Evolutionary conservation across 1,140 invertebrate genomes (phyloP).

Genomic region (Ylistrum balloti): DNA sequence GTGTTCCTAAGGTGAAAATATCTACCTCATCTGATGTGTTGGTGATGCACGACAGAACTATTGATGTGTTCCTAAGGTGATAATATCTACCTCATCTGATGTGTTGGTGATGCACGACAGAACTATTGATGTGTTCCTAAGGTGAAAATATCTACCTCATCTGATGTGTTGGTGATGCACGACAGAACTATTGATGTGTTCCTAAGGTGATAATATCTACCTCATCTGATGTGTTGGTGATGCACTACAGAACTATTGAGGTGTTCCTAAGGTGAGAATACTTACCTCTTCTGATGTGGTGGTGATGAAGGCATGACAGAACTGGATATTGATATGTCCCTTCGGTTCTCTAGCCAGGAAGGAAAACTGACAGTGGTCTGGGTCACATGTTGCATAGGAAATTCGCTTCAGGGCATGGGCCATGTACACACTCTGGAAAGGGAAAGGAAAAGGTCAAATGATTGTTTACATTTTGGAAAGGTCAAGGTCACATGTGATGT

Average conservation of each 20-base stretch:
- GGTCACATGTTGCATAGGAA: slow-evolving; percentile 93
- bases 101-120: no score
- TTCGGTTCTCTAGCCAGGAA: slow-evolving; percentile 92
- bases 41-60: no score
- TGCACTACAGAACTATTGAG: no score
- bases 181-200: no score
- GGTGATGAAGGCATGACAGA: slow-evolving; percentile 92
- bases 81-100: no score
- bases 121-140: no score
- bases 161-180: no score
- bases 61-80: no score
- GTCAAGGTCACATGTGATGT: not conserved
- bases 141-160: no score
- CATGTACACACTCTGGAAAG: slow-evolving; percentile 90
- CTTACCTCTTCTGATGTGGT: slow-evolving; percentile 90
- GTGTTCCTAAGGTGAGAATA: slow-evolving; percentile 7
- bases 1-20: no score
- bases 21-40: no score
- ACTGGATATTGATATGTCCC: slow-evolving; percentile 89
- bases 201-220: no score
- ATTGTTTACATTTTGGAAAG: not conserved
- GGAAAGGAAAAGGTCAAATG: slow-evolving; percentile 44
- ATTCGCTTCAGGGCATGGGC: slow-evolving; percentile 92
- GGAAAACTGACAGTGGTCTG: slow-evolving; percentile 90
- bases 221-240: not conserved